phyloP scores from a whole-genome alignment of 2,113 vertebrate genomes.

The Dipodomys merriami region DNA sequence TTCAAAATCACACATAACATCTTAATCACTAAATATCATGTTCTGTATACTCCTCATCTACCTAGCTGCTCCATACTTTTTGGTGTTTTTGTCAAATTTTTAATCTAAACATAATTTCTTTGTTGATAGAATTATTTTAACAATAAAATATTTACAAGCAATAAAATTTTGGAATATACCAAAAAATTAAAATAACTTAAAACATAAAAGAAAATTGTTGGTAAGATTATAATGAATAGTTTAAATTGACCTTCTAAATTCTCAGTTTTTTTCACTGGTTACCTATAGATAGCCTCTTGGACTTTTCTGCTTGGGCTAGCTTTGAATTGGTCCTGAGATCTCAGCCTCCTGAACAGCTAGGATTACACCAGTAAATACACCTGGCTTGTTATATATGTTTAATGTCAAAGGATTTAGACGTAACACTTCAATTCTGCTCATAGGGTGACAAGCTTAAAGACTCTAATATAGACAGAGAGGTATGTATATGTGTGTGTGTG shows the following conservation, averaged over 20 bases:
- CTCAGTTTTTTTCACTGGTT: not conserved
- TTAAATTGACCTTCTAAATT: not conserved
- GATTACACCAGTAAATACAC: no score
- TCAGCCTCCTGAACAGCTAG: no score
- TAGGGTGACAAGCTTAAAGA: not conserved
- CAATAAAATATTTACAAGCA: not conserved
- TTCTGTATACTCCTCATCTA: not conserved
- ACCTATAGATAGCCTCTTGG: no score
- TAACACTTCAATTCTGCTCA: not conserved
- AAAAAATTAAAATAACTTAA: not conserved
- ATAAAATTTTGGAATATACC: not conserved
- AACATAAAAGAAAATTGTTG: not conserved
- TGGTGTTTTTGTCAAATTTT: not conserved
- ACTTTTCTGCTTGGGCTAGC: no score
- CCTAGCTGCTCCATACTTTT: not conserved
- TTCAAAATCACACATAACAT: not conserved
- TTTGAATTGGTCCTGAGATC: no score
- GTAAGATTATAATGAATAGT: not conserved
- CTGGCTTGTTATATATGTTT: not conserved
- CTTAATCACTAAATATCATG: not conserved
- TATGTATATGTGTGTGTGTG: no score
- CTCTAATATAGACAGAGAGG: no score
- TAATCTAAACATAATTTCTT: not conserved
- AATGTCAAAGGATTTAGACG: not conserved
- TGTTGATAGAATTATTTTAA: not conserved